Evolutionary conservation across 2,888 invertebrate species (phyloP), one percentile per base, ranked within the genome.

Genomic region (Erebia aethiops): DNA sequence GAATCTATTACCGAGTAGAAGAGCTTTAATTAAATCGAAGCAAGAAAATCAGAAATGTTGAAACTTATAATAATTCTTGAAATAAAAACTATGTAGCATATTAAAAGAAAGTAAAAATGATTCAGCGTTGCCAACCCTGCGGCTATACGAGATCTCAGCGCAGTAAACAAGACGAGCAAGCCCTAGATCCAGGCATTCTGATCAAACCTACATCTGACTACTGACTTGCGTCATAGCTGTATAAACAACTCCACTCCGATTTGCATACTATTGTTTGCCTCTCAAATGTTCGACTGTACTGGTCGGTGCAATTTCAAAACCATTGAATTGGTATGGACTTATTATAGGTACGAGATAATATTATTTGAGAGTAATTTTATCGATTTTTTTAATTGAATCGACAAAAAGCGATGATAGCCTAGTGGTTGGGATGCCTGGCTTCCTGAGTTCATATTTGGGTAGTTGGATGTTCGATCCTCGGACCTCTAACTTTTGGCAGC

Each of bases 121-220:
- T 46, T 52, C n/a, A 52, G 16, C 2, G 13, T 26, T 13, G 56
- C 8, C 49, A 62, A 62, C 62, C 62, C 49, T 62, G 49, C 8
- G 14, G 18, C 18, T 49, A 60, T 67, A 7, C 35, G 60, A 67
- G 60, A 60, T 52, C 60, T 61, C 51, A 14, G 35, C 21, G 26
- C 41, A 60, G 51, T 60, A 60, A 60, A 67, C 67, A 67, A 61
- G 16, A 52, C 51, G 14, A 49, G 61, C 67, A 41, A 67, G 70
- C 67, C 62, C 69, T 67, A 67, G 56, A 67, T 49, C 54, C 46
- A 65, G 60, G 68, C 68, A 62, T 62, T 61, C 58, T 54, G 68
- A 68, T 54, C 61, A 54, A 54, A n/a, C 61, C 61, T 21, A 52
- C 61, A 54, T 41, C 61, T 21, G 35, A 18, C 60, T 41, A 11